Evolutionary conservation across 2,113 vertebrate species (phyloP), one percentile per base, ranked within the genome.

Genomic region (Chauna torquata): DNA sequence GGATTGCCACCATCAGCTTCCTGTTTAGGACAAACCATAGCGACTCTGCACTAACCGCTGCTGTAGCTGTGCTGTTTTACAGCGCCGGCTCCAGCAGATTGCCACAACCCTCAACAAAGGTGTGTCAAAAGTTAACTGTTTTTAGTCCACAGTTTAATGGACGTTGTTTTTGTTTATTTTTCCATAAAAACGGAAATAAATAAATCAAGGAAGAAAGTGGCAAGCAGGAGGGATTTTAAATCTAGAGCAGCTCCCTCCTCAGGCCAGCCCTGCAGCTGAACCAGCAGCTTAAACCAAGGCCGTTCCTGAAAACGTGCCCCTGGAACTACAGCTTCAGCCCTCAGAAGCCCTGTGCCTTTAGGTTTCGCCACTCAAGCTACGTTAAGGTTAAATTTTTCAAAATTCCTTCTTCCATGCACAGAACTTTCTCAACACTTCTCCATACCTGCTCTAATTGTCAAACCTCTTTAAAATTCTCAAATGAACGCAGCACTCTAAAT

Each of bases 401-500:
- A 68, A 59, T 17, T 18, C 44, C 16, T n/a, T 44, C 36, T 45
- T 72, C 44, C 10, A 30, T 0, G 0, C 13, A 23, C 50, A 47
- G 2, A 72, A 82, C 52, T 64, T 83, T 44, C 61, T 25, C 15
- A 28, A 42, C 18, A 12, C 20, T 42, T 45, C 20, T 57, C 42
- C 6, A 1, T 7, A 18, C 15, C 19, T 42, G 47, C 57, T 52
- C n/a, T 12, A 55, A 19, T 6, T 62, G 23, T 17, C 42, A 44
- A 17, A 40, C 34, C 15, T 65, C 70, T 54, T 44, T 8, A 2
- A 71, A 89, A 23, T 19, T 14, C n/a, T 52, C 44, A 22, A 44
- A 5, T 0, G 0, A 70, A 12, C 1, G 32, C 1, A 3, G 42
- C 9, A 24, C 11, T 71, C 50, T 2, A 20, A 58, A 57, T 1